Evolutionary conservation across 2,888 invertebrate species (phyloP).

Genomic region (Trachelus troglodyta): DNA sequence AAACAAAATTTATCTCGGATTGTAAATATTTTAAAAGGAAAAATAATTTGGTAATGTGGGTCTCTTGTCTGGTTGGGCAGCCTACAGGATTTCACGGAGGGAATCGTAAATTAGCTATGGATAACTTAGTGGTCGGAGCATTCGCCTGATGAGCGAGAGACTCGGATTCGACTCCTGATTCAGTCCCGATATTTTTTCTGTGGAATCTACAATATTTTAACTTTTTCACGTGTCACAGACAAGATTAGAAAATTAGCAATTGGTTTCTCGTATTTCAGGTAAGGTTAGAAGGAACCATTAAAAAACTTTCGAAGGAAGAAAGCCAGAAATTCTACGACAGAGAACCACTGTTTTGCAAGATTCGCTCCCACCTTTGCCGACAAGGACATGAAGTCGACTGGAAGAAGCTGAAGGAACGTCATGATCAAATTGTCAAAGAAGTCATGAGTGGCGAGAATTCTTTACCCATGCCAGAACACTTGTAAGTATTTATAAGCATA

Average conservation of each 20-base stretch:
- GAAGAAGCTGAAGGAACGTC: conserved; percentile 64
- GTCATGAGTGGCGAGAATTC: conserved; percentile 48
- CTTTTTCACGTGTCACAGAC: neutral
- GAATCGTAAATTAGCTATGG: too few species aligned
- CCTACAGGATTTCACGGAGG: too few species aligned
- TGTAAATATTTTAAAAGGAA: neutral
- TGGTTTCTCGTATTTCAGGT: conserved; percentile 52
- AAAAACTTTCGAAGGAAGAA: conserved; percentile 53
- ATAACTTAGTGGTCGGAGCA: too few species aligned
- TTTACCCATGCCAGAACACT: conserved; percentile 66
- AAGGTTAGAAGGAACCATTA: conserved; percentile 65
- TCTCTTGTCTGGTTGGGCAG: too few species aligned
- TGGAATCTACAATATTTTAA: neutral
- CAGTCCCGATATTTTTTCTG: too few species aligned
- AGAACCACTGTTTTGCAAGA: conserved; percentile 67
- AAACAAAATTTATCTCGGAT: neutral
- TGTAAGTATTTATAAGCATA: conserved; percentile 58
- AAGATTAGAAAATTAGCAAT: neutral
- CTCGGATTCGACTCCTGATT: too few species aligned
- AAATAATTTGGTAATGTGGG: neutral
- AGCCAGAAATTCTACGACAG: conserved; percentile 62
- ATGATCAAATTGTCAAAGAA: conserved; percentile 63
- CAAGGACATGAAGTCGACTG: conserved; percentile 66
- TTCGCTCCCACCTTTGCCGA: conserved; percentile 66
- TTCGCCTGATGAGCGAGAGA: too few species aligned